These are phyloP conservation scores for Rhegmatorhina hoffmannsi DNA, from an alignment of 2,113 vertebrate genomes.

Conservation along the genomic window DNA sequence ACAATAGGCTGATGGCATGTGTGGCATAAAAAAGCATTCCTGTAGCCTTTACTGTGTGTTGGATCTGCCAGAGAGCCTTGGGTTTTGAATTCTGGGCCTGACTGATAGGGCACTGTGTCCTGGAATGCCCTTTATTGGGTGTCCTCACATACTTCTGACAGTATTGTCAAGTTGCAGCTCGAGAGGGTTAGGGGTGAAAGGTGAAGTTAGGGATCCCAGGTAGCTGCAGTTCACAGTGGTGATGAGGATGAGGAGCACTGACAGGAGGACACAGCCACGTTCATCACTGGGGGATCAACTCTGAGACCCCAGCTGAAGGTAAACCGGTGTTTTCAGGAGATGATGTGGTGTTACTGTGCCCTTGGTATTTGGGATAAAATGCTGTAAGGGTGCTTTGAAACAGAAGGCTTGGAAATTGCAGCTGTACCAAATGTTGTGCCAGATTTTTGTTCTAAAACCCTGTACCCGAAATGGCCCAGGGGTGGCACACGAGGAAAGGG, in stretches of 20 bases:
- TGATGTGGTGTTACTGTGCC: neutral
- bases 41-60: neutral
- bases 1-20: neutral
- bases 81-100: neutral
- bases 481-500: neutral
- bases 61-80: neutral
- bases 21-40: neutral
- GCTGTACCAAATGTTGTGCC: neutral
- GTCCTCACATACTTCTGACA: neutral
- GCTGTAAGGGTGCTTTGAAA: neutral
- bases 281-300: neutral
- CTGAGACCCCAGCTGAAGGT: neutral
- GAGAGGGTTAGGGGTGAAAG: neutral
- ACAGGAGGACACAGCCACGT: neutral
- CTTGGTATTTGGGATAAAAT: neutral
- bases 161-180: neutral
- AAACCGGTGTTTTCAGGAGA: neutral
- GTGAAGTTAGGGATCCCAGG: neutral
- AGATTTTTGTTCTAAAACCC: neutral
- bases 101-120: neutral
- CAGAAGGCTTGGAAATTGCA: neutral
- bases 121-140: neutral
- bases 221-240: neutral
- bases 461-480: neutral
- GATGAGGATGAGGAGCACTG: neutral